Evolutionary conservation across 2,113 vertebrate species (phyloP).

Genomic region (Gymnorhina tibicen): DNA sequence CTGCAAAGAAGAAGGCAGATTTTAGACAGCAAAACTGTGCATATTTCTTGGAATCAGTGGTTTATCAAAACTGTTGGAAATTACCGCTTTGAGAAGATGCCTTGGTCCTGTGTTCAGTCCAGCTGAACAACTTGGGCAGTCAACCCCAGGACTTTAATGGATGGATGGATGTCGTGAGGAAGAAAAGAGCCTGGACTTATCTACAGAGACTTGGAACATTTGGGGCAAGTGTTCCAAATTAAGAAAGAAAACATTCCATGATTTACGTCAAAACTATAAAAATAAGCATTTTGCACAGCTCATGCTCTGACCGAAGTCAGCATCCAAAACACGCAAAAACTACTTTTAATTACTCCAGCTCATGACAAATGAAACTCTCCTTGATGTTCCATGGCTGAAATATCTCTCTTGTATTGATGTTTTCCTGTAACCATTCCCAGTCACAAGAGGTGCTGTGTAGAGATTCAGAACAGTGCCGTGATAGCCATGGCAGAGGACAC

Average conservation of each 20-base stretch:
- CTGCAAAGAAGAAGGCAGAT: background rate
- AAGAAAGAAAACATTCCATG: conserved; percentile 72
- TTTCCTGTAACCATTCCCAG: background rate
- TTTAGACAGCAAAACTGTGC: background rate
- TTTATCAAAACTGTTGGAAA: background rate
- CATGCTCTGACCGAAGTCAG: conserved; percentile 55
- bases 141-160: background rate
- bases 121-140: background rate
- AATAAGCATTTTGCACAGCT: conserved; percentile 67
- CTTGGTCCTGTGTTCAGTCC: background rate
- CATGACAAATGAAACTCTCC: background rate
- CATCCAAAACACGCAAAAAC: conserved; percentile 40
- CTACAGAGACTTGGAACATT: conserved; percentile 47
- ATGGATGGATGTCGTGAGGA: background rate
- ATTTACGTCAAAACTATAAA: conserved; percentile 71
- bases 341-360: conserved; percentile 31
- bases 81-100: background rate
- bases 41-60: background rate
- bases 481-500: background rate
- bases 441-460: background rate
- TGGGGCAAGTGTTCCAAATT: conserved; percentile 69
- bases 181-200: conserved; percentile 27
- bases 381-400: background rate
- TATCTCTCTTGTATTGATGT: background rate
- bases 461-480: background rate